Conservation (phyloP, 2,888 invertebrate genomes). For the Lathronympha strigana region DNA sequence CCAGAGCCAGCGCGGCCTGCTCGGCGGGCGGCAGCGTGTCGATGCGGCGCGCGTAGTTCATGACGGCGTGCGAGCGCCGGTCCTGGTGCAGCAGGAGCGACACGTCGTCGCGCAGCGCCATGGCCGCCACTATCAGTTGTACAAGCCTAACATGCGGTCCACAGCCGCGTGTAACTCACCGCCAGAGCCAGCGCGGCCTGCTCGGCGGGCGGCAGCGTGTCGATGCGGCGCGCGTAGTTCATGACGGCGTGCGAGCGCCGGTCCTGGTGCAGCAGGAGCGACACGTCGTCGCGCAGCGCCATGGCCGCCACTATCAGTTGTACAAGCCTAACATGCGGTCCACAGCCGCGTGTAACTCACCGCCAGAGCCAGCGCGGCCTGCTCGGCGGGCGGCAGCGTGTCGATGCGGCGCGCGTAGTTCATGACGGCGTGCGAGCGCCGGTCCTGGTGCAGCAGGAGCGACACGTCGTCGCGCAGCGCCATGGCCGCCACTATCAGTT, state of each 20-base stretch:
- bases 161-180: not conserved
- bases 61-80: constrained; percentile 75
- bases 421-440: constrained; percentile 45
- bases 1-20: constrained; percentile 65
- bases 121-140: no score
- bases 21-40: constrained; percentile 88
- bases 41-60: constrained; percentile 89
- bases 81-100: constrained; percentile 89
- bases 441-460: constrained; percentile 30
- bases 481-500: no score
- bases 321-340: no score
- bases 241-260: constrained; percentile 74
- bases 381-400: constrained; percentile 14
- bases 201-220: constrained; percentile 87
- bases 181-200: constrained; percentile 65
- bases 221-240: constrained; percentile 90
- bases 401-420: constrained; percentile 65
- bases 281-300: not conserved
- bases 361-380: constrained; percentile 18
- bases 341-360: not conserved
- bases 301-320: no score
- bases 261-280: constrained; percentile 90
- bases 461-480: not conserved
- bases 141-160: no score
- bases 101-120: not conserved